Evolutionary conservation across 2,113 vertebrate genomes (phyloP).

Genomic region (Fregata magnificens): DNA sequence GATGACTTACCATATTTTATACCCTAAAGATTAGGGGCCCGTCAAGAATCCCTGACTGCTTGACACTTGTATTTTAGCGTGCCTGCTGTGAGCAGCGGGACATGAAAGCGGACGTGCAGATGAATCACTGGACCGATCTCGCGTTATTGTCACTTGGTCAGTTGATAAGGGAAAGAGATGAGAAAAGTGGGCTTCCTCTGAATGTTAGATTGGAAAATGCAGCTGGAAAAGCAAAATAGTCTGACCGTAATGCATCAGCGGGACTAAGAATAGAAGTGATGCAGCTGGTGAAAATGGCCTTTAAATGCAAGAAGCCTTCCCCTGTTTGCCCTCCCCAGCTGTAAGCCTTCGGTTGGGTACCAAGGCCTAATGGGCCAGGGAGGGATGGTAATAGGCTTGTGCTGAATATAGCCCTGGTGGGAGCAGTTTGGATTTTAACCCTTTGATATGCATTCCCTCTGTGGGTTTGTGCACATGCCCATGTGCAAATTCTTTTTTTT

Average conservation of each 20-base stretch:
- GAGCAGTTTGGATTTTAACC: not conserved
- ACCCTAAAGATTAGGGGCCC: conserved; percentile 17
- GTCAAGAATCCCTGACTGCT: conserved; percentile 5
- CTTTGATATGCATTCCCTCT: rapidly evolving
- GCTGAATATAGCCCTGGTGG: not conserved
- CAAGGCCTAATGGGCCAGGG: not conserved
- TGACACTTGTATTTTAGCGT: not conserved
- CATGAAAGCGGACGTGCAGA: rapidly evolving
- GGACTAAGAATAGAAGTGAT: not conserved
- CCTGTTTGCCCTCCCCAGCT: not conserved
- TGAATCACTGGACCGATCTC: not conserved
- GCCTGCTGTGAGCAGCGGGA: not conserved
- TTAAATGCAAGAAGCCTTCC: not conserved
- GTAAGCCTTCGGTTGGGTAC: not conserved
- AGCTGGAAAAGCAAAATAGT: not conserved
- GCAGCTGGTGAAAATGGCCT: not conserved
- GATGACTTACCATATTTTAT: conserved; percentile 47
- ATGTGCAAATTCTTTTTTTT: too few relatives aligned
- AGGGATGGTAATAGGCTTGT: too few relatives aligned
- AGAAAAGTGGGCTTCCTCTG: not conserved
- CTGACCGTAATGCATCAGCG: not conserved
- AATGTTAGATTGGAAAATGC: not conserved
- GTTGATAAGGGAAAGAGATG: not conserved
- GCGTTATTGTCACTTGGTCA: not conserved
- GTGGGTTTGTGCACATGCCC: not conserved